Evolutionary conservation across 2,113 vertebrate species (phyloP), one percentile per base, ranked within the genome.

Genomic region (Cyprinodon tularosa): DNA sequence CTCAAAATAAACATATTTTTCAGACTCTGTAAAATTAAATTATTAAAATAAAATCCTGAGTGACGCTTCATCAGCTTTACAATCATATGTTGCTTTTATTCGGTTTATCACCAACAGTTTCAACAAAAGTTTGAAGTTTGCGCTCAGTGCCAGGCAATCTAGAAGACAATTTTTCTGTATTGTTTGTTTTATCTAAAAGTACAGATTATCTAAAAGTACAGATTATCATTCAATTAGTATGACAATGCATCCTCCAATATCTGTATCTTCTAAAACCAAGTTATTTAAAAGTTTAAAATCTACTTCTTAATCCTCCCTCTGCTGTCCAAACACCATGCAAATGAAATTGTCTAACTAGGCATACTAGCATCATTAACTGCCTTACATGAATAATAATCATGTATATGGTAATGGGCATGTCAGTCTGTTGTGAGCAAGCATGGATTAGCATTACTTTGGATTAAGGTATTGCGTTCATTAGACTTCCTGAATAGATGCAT

Each of bases 311-410:
- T 88, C 71, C 74, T 57, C 68, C 81, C 74, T 57, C 78, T 76
- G 64, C 85, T 74, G 83, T 76, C 82, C 78, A 63, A 75, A 84
- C 74, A 57, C 63, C 81, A 83, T 81, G 78, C 75, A 89, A 91
- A 93, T 91, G 77, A 89, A 91, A 86, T 82, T 57, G 15, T 92
- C 90, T 89, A 71, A 85, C 82, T 80, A 76, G 88, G 89, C 83
- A 84, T 85, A 90, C 81, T 75, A 80, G 74, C 74, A 84, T 81
- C 84, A 83, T 84, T 90, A 91, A 92, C 90, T 90, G 90, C 84
- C 78, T 88, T 85, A 93, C 93, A 93, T 90, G 84, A 92, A 91
- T 92, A 92, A 90, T 91, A 88, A 92, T 92, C 91, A 90, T 78
- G 80, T 84, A 81, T 78, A 78, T 89, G 82, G 84, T 90, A 89